Conservation (phyloP, 2,888 invertebrate genomes). For the Phalangium opilio region DNA sequence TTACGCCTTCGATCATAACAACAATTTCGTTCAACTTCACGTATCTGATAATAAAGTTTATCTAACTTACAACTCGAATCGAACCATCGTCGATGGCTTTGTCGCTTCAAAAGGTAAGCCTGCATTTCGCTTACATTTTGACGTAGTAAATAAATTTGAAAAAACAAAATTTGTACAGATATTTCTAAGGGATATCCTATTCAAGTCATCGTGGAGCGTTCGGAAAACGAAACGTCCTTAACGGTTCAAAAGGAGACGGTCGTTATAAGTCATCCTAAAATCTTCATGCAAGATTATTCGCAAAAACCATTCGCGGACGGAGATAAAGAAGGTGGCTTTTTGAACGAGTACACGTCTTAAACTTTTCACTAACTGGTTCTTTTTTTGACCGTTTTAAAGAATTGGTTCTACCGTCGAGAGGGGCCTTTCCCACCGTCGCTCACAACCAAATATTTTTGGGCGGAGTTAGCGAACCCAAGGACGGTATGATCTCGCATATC, state of each 20-base stretch:
- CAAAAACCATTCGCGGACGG: conserved; percentile 59
- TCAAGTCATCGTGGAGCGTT: conserved; percentile 69
- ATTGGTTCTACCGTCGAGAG: conserved; percentile 65
- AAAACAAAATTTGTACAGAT: background rate
- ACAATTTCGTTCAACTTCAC: conserved; percentile 81
- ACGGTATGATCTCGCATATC: conserved; percentile 47
- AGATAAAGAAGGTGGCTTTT: conserved; percentile 17
- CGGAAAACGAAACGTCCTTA: conserved; percentile 52
- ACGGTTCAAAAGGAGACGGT: conserved; percentile 63
- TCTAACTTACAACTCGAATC: conserved; percentile 58
- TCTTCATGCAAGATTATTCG: conserved; percentile 56
- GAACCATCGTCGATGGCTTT: conserved; percentile 45
- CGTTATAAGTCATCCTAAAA: conserved; percentile 50
- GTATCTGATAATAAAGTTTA: conserved; percentile 62
- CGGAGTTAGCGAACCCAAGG: conserved; percentile 41
- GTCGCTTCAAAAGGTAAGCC: conserved; percentile 46
- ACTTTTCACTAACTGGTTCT: background rate
- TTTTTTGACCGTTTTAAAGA: no score
- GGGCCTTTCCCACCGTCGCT: conserved; percentile 53
- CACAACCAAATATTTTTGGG: conserved; percentile 74
- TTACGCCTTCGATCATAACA: conserved; percentile 80
- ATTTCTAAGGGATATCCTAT: conserved; percentile 61
- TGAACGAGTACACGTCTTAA: background rate
- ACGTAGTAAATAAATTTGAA: no score
- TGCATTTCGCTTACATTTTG: no score